Conservation (phyloP, 92 coral and sea anemone genomes). For the Parazoanthus darwini region DNA sequence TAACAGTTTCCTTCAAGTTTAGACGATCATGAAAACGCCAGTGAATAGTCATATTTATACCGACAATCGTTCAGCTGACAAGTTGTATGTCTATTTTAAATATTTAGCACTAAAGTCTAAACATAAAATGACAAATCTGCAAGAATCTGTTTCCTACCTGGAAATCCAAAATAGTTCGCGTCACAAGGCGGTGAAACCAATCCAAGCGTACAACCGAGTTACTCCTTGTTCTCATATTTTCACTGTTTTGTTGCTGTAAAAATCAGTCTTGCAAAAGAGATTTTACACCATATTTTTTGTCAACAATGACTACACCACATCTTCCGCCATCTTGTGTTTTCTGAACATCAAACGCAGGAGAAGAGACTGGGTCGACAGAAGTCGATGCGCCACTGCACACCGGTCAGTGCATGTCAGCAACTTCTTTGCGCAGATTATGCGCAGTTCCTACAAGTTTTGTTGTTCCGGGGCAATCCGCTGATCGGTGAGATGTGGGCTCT, state of each 20-base stretch:
- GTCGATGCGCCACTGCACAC: background rate
- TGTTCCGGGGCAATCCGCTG: no score
- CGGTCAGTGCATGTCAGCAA: background rate
- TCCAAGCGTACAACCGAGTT: conserved; percentile 95
- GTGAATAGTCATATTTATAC: background rate
- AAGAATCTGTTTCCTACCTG: conserved; percentile 65
- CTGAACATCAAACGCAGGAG: background rate
- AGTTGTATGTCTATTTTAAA: no score
- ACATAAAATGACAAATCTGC: background rate
- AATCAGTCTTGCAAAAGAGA: background rate
- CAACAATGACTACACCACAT: conserved; percentile 28
- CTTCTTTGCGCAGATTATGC: background rate
- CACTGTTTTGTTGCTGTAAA: background rate
- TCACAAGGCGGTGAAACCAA: conserved; percentile 93
- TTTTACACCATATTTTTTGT: conserved; percentile 21
- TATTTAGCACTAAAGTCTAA: no score
- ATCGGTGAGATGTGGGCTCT: background rate
- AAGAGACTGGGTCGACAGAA: conserved; percentile 38
- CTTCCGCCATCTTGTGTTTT: conserved; percentile 55
- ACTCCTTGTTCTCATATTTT: conserved; percentile 89
- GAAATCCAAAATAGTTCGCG: conserved; percentile 91
- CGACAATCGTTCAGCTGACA: background rate
- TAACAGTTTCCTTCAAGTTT: background rate
- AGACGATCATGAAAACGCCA: background rate
- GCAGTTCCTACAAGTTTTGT: background rate